phyloP scores from a whole-genome alignment of 2,888 invertebrate genomes.

The Poecilobothrus nobilitatus region DNA sequence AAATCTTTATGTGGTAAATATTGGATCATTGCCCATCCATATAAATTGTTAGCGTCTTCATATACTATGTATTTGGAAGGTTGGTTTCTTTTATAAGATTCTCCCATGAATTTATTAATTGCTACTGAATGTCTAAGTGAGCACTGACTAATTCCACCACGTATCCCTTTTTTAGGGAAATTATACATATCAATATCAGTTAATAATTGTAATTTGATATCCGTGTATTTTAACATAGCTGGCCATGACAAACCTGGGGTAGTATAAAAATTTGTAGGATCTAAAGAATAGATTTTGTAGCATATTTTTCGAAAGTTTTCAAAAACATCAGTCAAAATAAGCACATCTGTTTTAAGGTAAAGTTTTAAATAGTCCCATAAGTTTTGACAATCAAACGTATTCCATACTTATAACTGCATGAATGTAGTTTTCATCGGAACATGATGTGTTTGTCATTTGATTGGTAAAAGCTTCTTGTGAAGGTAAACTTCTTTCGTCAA shows the following conservation, averaged over 20 bases:
- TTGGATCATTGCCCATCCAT: no score
- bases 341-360: slow-evolving; percentile 32
- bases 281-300: slow-evolving; percentile 21
- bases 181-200: slow-evolving; percentile 18
- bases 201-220: slow-evolving; percentile 14
- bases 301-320: slow-evolving; percentile 13
- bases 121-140: background rate
- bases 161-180: slow-evolving; percentile 8
- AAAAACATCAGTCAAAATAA: slow-evolving; percentile 33
- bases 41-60: no score
- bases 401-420: slow-evolving; percentile 34
- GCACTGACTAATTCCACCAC: slow-evolving; percentile 13
- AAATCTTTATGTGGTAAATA: no score
- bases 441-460: background rate
- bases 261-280: slow-evolving; percentile 29
- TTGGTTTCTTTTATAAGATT: no score
- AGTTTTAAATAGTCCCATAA: slow-evolving; percentile 34
- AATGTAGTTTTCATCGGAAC: slow-evolving; percentile 13
- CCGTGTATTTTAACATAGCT: slow-evolving; percentile 31
- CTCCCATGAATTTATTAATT: no score
- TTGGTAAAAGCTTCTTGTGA: slow-evolving; percentile 11
- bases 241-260: slow-evolving; percentile 29
- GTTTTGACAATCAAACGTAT: slow-evolving; percentile 28
- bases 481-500: slow-evolving; percentile 11
- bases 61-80: no score